Conservation (phyloP, 2,888 invertebrate species). For the Polydrusus pterygomalis region DNA sequence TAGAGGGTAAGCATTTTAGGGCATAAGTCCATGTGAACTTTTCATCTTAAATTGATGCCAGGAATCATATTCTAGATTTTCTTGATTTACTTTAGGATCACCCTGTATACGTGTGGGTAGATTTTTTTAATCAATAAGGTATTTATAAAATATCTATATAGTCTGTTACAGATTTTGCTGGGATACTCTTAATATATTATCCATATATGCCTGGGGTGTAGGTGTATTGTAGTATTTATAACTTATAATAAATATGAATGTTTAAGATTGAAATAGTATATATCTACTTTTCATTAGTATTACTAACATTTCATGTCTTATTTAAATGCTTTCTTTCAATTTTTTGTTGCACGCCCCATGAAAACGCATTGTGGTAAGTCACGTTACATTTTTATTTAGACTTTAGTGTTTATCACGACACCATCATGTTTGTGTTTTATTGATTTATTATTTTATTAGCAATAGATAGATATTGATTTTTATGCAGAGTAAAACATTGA, state of each 20-base stretch:
- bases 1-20: too few relatives aligned
- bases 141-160: too few relatives aligned
- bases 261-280: conserved; percentile 29
- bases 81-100: too few relatives aligned
- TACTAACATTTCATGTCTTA: conserved; percentile 25
- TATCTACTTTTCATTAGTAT: conserved; percentile 18
- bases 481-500: background rate
- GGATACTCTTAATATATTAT: conserved; percentile 9
- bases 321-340: conserved; percentile 36
- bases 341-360: conserved; percentile 49
- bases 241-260: conserved; percentile 20
- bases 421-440: conserved; percentile 11
- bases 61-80: too few relatives aligned
- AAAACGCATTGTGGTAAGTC: conserved; percentile 49
- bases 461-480: background rate
- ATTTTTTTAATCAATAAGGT: too few relatives aligned
- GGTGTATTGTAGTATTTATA: conserved; percentile 25
- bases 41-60: too few relatives aligned
- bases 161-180: conserved; percentile 15
- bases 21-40: too few relatives aligned
- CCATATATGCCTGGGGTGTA: conserved; percentile 17
- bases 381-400: conserved; percentile 22
- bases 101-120: too few relatives aligned
- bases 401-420: conserved; percentile 13
- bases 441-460: conserved; percentile 16